Conservation (phyloP, 2,888 invertebrate genomes). For the Schizotus pectinicornis region DNA sequence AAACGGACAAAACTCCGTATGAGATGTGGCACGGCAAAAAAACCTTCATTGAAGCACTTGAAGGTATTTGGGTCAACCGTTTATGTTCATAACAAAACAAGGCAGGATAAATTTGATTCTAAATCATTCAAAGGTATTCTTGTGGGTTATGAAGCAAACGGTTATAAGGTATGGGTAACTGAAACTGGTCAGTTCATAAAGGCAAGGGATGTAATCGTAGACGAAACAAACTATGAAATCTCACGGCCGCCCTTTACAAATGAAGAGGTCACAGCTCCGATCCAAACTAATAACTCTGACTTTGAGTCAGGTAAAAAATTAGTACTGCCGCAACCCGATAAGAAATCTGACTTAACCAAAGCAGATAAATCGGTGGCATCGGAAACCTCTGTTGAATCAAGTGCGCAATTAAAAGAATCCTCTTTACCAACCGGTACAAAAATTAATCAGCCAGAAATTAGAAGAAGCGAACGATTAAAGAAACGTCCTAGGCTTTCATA, state of each 20-base stretch:
- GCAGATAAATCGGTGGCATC: background rate
- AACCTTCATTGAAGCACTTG: conserved; percentile 42
- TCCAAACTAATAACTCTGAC: background rate
- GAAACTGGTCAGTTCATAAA: conserved; percentile 36
- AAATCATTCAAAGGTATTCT: conserved; percentile 10
- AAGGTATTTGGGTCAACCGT: conserved; percentile 42
- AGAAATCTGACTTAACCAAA: background rate
- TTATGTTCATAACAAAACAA: conserved; percentile 13
- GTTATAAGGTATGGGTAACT: conserved; percentile 45
- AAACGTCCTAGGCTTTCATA: conserved; percentile 5
- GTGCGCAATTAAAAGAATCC: background rate
- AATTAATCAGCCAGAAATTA: background rate
- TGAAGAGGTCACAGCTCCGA: background rate
- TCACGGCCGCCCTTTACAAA: background rate
- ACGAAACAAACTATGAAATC: background rate
- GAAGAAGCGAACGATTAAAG: conserved; percentile 5
- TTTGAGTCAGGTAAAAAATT: background rate
- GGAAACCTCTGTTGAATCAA: background rate
- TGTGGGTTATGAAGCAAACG: conserved; percentile 31
- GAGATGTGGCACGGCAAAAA: conserved; percentile 48
- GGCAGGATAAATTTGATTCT: conserved; percentile 16
- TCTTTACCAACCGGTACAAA: background rate
- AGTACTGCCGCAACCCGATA: background rate
- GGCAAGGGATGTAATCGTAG: conserved; percentile 1
- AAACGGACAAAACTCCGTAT: conserved; percentile 45